phyloP scores from a whole-genome alignment of 2,888 invertebrate species.

The Gari tellinella region DNA sequence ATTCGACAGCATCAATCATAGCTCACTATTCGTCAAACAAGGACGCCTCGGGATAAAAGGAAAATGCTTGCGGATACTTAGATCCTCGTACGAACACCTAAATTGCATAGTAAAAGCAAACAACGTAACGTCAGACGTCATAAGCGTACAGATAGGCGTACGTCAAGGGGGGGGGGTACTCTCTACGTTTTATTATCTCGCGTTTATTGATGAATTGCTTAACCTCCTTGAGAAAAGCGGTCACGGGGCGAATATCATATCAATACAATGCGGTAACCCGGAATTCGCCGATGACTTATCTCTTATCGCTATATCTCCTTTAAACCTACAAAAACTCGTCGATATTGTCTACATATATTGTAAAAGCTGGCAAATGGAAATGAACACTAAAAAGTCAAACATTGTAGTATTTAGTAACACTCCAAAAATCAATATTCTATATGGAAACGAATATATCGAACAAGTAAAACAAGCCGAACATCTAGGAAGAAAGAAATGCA shows the following conservation, averaged over 20 bases:
- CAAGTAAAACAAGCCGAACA: not conserved
- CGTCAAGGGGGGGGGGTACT: constrained; percentile 23
- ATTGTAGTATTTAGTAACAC: constrained; percentile 5
- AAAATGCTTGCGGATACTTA: constrained; percentile 8
- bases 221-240: not conserved
- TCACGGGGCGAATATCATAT: not conserved
- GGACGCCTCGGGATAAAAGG: constrained; percentile 14
- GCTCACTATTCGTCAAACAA: constrained; percentile 8
- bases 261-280: constrained; percentile 1
- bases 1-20: constrained; percentile 24
- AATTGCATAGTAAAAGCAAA: constrained; percentile 5
- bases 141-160: constrained; percentile 1
- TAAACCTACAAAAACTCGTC: constrained; percentile 2
- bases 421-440: constrained; percentile 2
- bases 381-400: constrained; percentile 10
- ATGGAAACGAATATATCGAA: constrained; percentile 6
- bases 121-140: not conserved
- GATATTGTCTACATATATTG: constrained; percentile 15
- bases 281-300: constrained; percentile 9
- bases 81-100: constrained; percentile 3
- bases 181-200: constrained; percentile 20
- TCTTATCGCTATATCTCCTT: not conserved
- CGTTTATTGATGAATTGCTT: constrained; percentile 15
- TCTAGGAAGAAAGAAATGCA: too few relatives aligned
- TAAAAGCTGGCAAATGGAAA: constrained; percentile 8